Evolutionary conservation across 2,797 vertebrate genomes (phyloP).

Genomic region (Smutsia gigantea): DNA sequence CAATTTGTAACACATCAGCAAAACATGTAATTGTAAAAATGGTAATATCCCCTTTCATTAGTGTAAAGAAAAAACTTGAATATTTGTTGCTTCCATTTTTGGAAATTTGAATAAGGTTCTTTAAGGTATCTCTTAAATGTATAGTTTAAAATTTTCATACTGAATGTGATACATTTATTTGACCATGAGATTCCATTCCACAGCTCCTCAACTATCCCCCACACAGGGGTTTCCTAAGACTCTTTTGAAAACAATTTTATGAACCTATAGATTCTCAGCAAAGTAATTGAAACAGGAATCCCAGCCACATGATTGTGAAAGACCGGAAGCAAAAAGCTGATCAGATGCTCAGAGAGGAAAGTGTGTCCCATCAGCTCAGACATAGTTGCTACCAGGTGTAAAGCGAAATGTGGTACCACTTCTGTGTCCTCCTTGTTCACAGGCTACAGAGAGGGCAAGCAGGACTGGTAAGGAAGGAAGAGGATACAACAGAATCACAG

Average conservation of each 20-base stretch:
- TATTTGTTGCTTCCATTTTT: not conserved
- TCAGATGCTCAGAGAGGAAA: not conserved
- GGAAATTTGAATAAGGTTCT: not conserved
- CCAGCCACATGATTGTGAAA: not conserved
- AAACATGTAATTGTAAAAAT: not conserved
- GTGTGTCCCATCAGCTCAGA: not conserved
- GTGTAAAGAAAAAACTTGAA: not conserved
- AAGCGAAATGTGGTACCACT: not conserved
- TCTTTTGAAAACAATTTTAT: not conserved
- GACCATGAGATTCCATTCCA: not conserved
- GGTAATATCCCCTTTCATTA: not conserved
- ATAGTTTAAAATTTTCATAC: not conserved
- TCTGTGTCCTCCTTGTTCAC: not conserved
- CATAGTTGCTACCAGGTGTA: not conserved
- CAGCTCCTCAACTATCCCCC: not conserved
- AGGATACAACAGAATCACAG: not conserved
- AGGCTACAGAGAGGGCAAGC: not conserved
- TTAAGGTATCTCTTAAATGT: not conserved
- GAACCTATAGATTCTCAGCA: not conserved
- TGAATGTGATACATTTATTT: not conserved
- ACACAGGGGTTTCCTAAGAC: not conserved
- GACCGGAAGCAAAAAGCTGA: not conserved
- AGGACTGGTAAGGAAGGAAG: not conserved
- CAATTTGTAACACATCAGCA: not conserved
- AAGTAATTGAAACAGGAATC: not conserved